Conservation (phyloP, 2,797 vertebrate genomes). For the Bothrops alternatus region DNA sequence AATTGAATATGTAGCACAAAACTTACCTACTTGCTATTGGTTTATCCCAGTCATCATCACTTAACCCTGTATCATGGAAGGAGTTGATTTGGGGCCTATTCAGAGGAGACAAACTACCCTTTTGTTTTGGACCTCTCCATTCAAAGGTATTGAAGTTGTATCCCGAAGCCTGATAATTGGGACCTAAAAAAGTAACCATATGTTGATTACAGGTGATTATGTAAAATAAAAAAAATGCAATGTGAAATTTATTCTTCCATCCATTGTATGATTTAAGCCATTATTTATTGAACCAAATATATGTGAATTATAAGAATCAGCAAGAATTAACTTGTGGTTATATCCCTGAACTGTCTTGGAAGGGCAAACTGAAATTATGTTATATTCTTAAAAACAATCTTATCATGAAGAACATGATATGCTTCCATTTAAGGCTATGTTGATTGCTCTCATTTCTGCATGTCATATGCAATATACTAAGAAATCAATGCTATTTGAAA, state of each 20-base stretch:
- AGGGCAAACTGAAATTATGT: neutral
- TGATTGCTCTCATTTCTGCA: neutral
- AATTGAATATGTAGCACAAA: fast-evolving
- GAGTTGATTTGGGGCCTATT: constrained; percentile 80
- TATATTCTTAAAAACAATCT: neutral
- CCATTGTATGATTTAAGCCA: neutral
- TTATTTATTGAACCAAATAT: neutral
- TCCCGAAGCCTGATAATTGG: constrained; percentile 85
- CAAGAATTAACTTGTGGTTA: neutral
- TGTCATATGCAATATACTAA: neutral
- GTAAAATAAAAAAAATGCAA: neutral
- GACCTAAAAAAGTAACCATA: constrained; percentile 68
- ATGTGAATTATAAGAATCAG: neutral
- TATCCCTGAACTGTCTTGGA: neutral
- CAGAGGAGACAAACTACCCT: constrained; percentile 81
- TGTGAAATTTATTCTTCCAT: neutral
- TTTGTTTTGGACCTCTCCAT: constrained; percentile 88
- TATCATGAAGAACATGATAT: neutral
- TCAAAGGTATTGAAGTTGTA: constrained; percentile 90
- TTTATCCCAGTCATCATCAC: constrained; percentile 90
- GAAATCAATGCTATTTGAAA: neutral
- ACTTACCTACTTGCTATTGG: constrained; percentile 83
- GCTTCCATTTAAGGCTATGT: neutral
- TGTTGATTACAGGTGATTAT: neutral
- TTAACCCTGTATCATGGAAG: constrained; percentile 85